Evolutionary conservation across 2,888 invertebrate species (phyloP).

Genomic region (Caenorhabditis becei): DNA sequence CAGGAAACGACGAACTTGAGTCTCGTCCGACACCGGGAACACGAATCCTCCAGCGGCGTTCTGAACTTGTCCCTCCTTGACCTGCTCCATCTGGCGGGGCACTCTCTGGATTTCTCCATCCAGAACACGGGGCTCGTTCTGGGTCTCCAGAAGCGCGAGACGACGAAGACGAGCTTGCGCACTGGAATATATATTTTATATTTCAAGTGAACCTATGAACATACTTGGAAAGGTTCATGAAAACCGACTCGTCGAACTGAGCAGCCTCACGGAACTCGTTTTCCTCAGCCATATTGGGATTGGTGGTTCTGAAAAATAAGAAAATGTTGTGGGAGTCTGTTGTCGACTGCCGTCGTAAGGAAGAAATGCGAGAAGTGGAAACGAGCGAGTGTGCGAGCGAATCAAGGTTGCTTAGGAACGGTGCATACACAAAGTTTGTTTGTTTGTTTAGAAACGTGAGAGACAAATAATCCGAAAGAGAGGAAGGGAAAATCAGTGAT

Average conservation of each 20-base stretch:
- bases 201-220: not conserved
- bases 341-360: no score
- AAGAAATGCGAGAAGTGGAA: constrained; percentile 14
- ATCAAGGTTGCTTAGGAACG: constrained; percentile 24
- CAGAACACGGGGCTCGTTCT: constrained; percentile 9
- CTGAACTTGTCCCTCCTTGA: constrained; percentile 73
- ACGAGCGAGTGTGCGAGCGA: not conserved
- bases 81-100: constrained; percentile 72
- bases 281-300: constrained; percentile 48
- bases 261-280: constrained; percentile 32
- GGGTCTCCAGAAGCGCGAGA: constrained; percentile 15
- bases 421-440: constrained; percentile 1
- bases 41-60: constrained; percentile 81
- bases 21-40: constrained; percentile 81
- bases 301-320: constrained; percentile 23
- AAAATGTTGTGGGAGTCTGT: no score
- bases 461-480: no score
- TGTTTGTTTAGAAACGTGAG: constrained; percentile 1
- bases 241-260: constrained; percentile 10
- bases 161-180: constrained; percentile 23
- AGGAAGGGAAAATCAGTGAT: not conserved
- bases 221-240: constrained; percentile 32
- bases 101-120: constrained; percentile 33
- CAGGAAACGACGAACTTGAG: constrained; percentile 82
- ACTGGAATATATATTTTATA: constrained; percentile 11